Base-by-base conservation (phyloP, 35 echinoderm and acorn worm species). In the Acanthaster planci region DNA sequence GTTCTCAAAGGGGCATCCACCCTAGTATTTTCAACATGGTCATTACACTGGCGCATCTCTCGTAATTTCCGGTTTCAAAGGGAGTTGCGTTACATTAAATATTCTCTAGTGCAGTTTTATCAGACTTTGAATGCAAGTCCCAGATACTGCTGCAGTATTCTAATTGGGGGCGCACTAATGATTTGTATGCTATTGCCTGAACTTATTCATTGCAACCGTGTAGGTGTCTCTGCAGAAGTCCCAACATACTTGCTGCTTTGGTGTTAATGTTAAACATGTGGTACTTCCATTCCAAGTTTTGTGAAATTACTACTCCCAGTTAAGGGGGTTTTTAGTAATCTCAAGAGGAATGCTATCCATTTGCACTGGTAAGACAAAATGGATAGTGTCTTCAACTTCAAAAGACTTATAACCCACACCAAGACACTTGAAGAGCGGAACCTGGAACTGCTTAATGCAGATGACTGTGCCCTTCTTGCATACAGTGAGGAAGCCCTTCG, bases 171-270 rank as follows among this genome's bases (percentile, higher is more conserved):
- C 8, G 55, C 22, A 68, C 60, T 10, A 87, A 47, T 44, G 76
- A 36, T 35, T 87, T 30, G 37, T 87, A 78, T n/a, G 85, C n/a
- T n/a, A 64, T n/a, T n/a, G n/a, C 7, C n/a, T 79, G 44, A 44
- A 52, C 52, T 78, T 51, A 27, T 52, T 79, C 27, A 53, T 31
- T 16, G 21, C 67, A 77, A 34, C 5, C n/a, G 6, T 31, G 35
- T 8, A 87, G 77, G 23, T 87, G 76, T 38, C 85, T 78, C 39
- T 76, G 40, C 4, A 87, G 67, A 37, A 87, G 54, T 19, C 85
- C 85, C 38, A 77, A 39, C 30, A 54, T 87, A 16, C 21, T 52
- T 31, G 40, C 19, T 51, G 67, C 17, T 50, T 87, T 79, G 23
- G 31, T 6, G 77, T 7, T 79, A 79, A 79, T 40, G 34, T 78